phyloP scores from a whole-genome alignment of 2,797 vertebrate genomes.

The Poliocrania exsul region DNA sequence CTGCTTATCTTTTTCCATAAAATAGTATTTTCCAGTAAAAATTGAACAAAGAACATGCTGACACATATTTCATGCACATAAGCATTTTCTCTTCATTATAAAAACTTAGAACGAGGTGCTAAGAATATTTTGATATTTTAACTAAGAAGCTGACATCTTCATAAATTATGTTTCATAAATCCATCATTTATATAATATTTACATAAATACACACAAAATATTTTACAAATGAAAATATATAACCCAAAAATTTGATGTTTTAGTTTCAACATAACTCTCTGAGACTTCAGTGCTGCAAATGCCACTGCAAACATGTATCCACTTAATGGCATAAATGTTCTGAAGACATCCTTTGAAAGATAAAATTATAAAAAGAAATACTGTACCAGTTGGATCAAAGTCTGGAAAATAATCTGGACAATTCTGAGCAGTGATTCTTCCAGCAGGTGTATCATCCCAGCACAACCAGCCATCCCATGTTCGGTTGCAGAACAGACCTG shows the following conservation, averaged over 20 bases:
- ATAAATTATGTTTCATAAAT: neutral
- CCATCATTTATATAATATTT: neutral
- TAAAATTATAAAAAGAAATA: neutral
- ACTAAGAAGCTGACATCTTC: neutral
- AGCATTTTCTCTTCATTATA: neutral
- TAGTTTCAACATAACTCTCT: neutral
- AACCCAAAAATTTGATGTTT: neutral
- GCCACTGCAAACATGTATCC: neutral
- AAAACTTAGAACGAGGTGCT: neutral
- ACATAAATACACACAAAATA: neutral
- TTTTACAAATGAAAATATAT: neutral
- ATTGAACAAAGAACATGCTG: neutral
- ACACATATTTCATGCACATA: neutral
- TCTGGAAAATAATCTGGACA: constrained; percentile 95
- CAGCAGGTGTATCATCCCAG: constrained; percentile 93
- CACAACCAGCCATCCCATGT: constrained; percentile 99
- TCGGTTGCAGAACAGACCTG: constrained; percentile 88
- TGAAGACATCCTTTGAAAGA: neutral
- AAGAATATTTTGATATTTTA: neutral
- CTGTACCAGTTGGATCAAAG: constrained; percentile 91
- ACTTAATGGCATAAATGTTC: neutral
- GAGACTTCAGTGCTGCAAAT: neutral
- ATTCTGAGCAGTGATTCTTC: constrained; percentile 82
- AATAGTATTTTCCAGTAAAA: neutral
- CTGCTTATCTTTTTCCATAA: neutral